Evolutionary conservation across 2,113 vertebrate species (phyloP).

Genomic region (Rhynchomys soricoides): DNA sequence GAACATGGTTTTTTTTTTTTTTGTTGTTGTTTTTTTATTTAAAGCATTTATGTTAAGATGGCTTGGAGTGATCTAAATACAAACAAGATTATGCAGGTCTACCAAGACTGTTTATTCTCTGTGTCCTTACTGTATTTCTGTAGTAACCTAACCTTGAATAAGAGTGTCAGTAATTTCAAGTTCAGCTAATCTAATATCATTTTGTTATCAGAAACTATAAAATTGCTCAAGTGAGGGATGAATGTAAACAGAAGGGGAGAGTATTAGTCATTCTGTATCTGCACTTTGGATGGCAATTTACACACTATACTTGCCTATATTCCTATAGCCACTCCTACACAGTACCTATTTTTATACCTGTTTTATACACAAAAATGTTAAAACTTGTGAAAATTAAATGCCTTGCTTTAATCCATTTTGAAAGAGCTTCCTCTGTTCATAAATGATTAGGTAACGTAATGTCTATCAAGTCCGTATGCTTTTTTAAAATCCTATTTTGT

Average conservation of each 20-base stretch:
- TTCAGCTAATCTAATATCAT: not conserved
- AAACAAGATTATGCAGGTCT: not conserved
- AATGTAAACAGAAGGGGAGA: slow-evolving; percentile 14
- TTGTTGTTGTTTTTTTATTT: not conserved
- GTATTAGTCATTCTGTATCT: not conserved
- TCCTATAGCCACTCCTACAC: slow-evolving; percentile 3
- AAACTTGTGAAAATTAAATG: slow-evolving; percentile 24
- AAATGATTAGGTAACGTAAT: not conserved
- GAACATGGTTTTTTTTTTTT: too few relatives aligned
- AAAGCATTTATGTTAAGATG: not conserved
- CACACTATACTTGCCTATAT: not conserved
- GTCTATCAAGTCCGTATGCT: not conserved
- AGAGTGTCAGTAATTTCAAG: not conserved
- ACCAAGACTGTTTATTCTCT: not conserved
- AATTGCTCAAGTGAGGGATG: not conserved
- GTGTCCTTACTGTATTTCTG: not conserved
- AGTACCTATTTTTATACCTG: slow-evolving; percentile 29
- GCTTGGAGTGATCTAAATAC: not conserved
- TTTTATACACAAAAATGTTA: slow-evolving; percentile 25
- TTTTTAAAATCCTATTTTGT: not conserved
- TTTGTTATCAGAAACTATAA: slow-evolving; percentile 24
- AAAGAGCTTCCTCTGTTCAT: not conserved
- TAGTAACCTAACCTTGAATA: not conserved
- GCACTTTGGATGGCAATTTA: not conserved
- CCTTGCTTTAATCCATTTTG: slow-evolving; percentile 39